phyloP scores from a whole-genome alignment of 2,888 invertebrate genomes.

The Pediacus dermestoides region DNA sequence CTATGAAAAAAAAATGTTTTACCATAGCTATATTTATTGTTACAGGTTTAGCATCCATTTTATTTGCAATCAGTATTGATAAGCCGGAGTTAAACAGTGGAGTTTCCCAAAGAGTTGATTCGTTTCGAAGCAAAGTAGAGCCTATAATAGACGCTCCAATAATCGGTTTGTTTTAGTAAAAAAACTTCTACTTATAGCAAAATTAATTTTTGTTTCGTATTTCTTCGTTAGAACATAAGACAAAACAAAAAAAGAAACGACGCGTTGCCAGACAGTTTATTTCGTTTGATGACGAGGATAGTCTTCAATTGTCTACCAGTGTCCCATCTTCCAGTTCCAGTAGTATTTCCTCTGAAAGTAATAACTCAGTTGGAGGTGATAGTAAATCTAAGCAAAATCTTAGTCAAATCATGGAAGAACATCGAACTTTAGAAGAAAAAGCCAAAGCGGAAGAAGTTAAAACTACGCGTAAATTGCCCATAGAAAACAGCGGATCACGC shows the following conservation, averaged over 20 bases:
- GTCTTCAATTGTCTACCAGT: constrained; percentile 42
- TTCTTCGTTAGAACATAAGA: too few relatives aligned
- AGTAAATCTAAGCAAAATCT: constrained; percentile 20
- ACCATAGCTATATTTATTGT: constrained; percentile 4
- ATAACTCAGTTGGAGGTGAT: constrained; percentile 28
- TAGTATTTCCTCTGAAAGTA: constrained; percentile 40
- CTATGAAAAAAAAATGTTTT: constrained; percentile 2
- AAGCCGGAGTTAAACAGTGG: constrained; percentile 72
- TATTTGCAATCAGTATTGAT: constrained; percentile 91
- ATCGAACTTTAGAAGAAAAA: constrained; percentile 10
- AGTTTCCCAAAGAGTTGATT: constrained; percentile 50
- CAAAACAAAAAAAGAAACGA: constrained; percentile 25
- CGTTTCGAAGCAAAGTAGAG: constrained; percentile 51
- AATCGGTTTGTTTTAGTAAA: constrained; percentile 56
- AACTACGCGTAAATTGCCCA: constrained; percentile 34
- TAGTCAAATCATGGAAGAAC: constrained; percentile 27
- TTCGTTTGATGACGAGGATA: constrained; percentile 64
- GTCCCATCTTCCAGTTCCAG: constrained; percentile 40
- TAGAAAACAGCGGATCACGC: constrained; percentile 43
- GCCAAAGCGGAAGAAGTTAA: constrained; percentile 7
- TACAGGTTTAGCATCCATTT: constrained; percentile 76
- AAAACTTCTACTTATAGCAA: too few relatives aligned
- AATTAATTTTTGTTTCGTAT: too few relatives aligned
- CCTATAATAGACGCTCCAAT: constrained; percentile 69
- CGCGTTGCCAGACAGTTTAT: constrained; percentile 62